phyloP scores from a whole-genome alignment of 2,888 invertebrate genomes.

The Zygogramma bicolorata region DNA sequence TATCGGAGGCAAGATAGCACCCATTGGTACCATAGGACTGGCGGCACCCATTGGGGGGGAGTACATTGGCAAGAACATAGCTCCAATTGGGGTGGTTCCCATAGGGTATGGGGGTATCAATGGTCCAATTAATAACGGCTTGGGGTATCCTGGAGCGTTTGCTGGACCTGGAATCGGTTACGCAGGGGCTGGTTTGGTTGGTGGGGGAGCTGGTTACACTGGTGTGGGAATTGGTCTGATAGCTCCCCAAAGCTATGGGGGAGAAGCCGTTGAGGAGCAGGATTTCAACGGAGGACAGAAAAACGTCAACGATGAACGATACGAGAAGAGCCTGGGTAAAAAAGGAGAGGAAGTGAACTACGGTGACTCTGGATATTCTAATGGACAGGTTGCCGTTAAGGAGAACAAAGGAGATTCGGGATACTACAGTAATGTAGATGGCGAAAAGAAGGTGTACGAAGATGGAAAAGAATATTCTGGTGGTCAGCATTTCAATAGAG shows the following conservation, averaged over 20 bases:
- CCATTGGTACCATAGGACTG: constrained; percentile 10
- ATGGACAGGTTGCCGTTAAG: constrained; percentile 67
- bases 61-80: constrained; percentile 10
- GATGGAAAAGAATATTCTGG: constrained; percentile 73
- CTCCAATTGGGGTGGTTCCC: background rate
- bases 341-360: constrained; percentile 70
- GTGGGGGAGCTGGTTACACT: constrained; percentile 36
- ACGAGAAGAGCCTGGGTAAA: constrained; percentile 70
- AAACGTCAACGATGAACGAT: constrained; percentile 69
- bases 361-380: constrained; percentile 71
- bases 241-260: constrained; percentile 51
- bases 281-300: constrained; percentile 72
- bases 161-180: background rate
- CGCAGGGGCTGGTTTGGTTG: constrained; percentile 4
- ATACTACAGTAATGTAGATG: constrained; percentile 71
- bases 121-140: constrained; percentile 20
- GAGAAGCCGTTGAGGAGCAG: constrained; percentile 69
- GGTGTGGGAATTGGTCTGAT: constrained; percentile 65
- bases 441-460: constrained; percentile 71
- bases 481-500: constrained; percentile 70
- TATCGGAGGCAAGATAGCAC: background rate
- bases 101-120: background rate
- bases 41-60: background rate
- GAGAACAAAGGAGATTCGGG: constrained; percentile 67
- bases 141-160: constrained; percentile 54